These are phyloP conservation scores for Trilocha varians DNA, from an alignment of 2,888 invertebrate species.

Conservation along the genomic window DNA sequence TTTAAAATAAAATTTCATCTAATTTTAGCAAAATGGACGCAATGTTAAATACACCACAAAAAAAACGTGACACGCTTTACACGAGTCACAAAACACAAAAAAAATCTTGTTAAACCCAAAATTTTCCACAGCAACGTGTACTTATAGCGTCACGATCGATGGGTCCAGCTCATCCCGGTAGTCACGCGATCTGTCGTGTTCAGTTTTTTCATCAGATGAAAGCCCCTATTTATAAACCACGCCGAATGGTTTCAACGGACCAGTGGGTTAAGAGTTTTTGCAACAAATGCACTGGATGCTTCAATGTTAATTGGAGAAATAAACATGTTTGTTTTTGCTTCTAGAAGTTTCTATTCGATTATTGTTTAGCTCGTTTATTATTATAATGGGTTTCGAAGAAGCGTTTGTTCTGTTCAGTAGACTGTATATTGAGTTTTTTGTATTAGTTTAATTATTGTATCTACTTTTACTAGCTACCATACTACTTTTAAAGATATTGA, in stretches of 20 bases:
- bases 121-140: background rate
- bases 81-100: conserved; percentile 4
- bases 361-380: background rate
- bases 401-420: too few relatives aligned
- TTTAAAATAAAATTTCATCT: too few relatives aligned
- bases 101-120: conserved; percentile 3
- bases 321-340: background rate
- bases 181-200: conserved; percentile 62
- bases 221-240: conserved; percentile 54
- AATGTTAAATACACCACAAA: too few relatives aligned
- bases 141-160: conserved; percentile 9
- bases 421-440: too few relatives aligned
- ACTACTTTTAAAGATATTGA: too few relatives aligned
- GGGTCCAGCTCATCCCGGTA: conserved; percentile 29
- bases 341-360: background rate
- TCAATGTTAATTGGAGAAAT: conserved; percentile 2
- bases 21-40: too few relatives aligned
- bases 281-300: conserved; percentile 21
- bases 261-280: conserved; percentile 51
- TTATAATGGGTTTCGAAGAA: background rate
- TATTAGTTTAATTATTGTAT: too few relatives aligned
- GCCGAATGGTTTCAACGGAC: conserved; percentile 60
- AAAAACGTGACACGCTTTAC: too few relatives aligned
- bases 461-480: too few relatives aligned
- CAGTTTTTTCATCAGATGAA: conserved; percentile 60